Evolutionary conservation across 1,140 invertebrate genomes (phyloP), one percentile per base, ranked within the genome.

Genomic region (Rhyacophila brunnea): DNA sequence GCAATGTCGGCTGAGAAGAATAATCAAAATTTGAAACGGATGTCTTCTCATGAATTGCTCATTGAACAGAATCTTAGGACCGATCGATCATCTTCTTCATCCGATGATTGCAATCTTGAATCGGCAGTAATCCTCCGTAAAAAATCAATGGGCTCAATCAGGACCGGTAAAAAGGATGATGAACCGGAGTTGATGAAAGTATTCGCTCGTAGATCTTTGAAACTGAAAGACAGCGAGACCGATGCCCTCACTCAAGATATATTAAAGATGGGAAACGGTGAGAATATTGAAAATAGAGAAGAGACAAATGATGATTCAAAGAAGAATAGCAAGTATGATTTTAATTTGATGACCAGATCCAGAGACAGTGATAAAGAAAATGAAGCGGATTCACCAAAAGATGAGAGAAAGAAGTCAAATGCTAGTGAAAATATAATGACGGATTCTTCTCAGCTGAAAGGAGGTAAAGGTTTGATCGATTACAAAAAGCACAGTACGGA

Each of bases 121-220:
- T 76, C 57, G 69, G 73, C 35, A 80, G 62, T 78, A 62, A 80
- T 79, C 70, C 72, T 80, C 71, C 79, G 70, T 68, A 84, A 72
- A 71, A 86, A 80, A 74, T 59, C 62, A 6, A 38, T 64, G 32
- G 34, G 40, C 5, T 44, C 36, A 0, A 42, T 44, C 4, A 77
- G 57, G 68, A 70, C 48, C 65, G 71, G 63, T 59, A 75, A 73
- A 17, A 80, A 82, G 54, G 85, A 87, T 50, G 84, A 87, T 40
- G 86, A 88, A 70, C 87, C 87, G 0, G 89, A 91, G 70, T 70
- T 91, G 18, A 85, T 90, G 80, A 89, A 90, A 75, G 89, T 91
- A 0, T 91, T 91, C 69, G 88, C 88, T 0, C 73, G 89, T 35
- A 73, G 88, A 51, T 91, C 89, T 1, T 73, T 91, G 0, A 91